These are phyloP conservation scores for Bradypus variegatus DNA, from an alignment of 2,797 vertebrate genomes.

Conservation along the genomic window DNA sequence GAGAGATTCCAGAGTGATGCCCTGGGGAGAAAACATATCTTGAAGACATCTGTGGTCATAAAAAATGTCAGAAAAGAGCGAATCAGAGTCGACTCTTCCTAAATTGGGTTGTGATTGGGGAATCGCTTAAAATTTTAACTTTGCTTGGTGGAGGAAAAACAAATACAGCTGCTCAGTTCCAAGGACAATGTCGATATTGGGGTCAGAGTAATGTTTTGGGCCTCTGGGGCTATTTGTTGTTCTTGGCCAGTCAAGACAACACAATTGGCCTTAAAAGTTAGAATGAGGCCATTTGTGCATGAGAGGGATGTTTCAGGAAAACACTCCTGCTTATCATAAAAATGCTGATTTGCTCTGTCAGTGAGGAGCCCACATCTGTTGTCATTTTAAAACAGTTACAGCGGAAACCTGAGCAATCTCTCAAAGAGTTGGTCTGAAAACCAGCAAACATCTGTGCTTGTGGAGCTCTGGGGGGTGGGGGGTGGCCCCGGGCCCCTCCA, in stretches of 20 bases:
- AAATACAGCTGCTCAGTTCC: constrained; percentile 13
- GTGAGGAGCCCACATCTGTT: not conserved
- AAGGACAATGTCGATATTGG: not conserved
- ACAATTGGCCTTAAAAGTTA: not conserved
- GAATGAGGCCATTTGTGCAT: not conserved
- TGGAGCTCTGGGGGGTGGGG: not conserved
- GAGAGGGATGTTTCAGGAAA: not conserved
- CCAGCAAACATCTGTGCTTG: not conserved
- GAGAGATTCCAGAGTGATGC: not conserved
- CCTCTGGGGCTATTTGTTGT: constrained; percentile 23
- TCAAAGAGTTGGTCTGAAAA: not conserved
- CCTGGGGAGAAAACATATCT: not conserved
- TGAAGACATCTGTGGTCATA: not conserved
- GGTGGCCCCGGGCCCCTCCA: not conserved
- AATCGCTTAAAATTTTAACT: not conserved
- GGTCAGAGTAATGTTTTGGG: not conserved
- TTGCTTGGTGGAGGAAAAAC: not conserved
- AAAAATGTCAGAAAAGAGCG: not conserved
- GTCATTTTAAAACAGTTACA: not conserved
- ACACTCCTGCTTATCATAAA: not conserved
- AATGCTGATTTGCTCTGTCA: not conserved
- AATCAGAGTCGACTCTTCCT: not conserved
- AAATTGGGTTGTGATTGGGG: not conserved
- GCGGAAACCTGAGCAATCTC: not conserved
- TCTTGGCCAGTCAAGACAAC: constrained; percentile 33